Percentiles rank a stretch among this genome's conserved stretches.
These are phyloP conservation scores for Macrobrachium nipponense DNA, from an alignment of 1,140 invertebrate species.

Conservation along the genomic window DNA sequence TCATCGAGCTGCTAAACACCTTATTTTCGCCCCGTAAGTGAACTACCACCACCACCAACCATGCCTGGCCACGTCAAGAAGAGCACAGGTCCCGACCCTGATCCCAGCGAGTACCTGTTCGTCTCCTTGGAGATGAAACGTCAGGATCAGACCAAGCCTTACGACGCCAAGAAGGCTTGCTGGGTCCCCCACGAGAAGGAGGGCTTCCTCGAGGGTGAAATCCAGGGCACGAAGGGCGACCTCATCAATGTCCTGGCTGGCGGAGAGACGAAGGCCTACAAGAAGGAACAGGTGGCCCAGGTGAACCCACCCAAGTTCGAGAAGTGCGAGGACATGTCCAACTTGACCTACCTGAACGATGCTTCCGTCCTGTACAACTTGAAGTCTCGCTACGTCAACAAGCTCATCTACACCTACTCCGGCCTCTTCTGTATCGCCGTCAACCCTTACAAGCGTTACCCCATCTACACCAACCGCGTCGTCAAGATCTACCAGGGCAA, in stretches of 20 bases:
- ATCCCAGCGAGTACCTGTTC: constrained; percentile 51
- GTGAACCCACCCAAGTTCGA: constrained; percentile 63
- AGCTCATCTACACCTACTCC: constrained; percentile 55
- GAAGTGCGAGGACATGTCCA: constrained; percentile 59
- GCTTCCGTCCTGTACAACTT: constrained; percentile 73
- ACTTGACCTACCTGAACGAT: constrained; percentile 57
- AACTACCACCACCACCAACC: constrained; percentile 31
- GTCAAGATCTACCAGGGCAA: constrained; percentile 61
- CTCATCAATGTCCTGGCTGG: constrained; percentile 45
- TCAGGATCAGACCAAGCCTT: constrained; percentile 58
- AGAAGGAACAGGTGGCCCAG: constrained; percentile 58
- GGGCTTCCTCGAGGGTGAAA: constrained; percentile 44
- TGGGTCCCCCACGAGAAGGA: constrained; percentile 52
- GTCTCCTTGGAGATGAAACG: constrained; percentile 52
- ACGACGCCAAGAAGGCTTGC: constrained; percentile 53
- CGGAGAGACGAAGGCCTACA: constrained; percentile 54
- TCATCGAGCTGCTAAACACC: constrained; percentile 48
- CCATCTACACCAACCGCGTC: constrained; percentile 56
- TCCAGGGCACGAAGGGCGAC: constrained; percentile 58
- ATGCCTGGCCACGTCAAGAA: constrained; percentile 56
- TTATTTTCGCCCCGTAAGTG: neutral
- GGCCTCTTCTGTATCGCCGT: constrained; percentile 54
- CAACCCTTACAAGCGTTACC: constrained; percentile 59
- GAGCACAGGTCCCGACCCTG: constrained; percentile 47
- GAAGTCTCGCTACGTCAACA: constrained; percentile 69